These are phyloP conservation scores for Lagenorhynchus albirostris DNA, from an alignment of 2,113 vertebrate genomes.

Conservation along the genomic window DNA sequence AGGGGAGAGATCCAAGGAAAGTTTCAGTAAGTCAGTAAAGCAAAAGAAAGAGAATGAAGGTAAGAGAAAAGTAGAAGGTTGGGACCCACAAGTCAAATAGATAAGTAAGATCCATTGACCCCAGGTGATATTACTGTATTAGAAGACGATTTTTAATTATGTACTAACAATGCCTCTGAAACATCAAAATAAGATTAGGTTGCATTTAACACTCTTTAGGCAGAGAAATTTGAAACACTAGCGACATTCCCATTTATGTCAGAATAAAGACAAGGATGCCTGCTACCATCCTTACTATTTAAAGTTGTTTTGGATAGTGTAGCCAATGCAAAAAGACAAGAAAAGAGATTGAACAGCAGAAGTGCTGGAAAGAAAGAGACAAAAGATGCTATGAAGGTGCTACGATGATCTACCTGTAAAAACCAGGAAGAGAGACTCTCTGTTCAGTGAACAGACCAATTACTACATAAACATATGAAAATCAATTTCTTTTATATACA, in stretches of 20 bases:
- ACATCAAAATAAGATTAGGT: not conserved
- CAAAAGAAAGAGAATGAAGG: not conserved
- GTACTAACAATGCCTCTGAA: not conserved
- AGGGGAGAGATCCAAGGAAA: not conserved
- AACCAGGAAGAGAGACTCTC: not conserved
- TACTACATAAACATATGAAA: not conserved
- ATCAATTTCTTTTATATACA: not conserved
- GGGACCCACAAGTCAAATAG: not conserved
- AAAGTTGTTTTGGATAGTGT: not conserved
- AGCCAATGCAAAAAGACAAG: constrained; percentile 56
- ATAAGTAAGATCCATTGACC: not conserved
- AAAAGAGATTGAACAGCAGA: not conserved
- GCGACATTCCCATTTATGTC: not conserved
- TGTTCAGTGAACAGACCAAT: not conserved
- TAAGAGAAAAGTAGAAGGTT: not conserved
- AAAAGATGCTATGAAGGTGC: not conserved
- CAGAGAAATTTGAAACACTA: not conserved
- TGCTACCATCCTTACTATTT: not conserved
- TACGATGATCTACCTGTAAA: not conserved
- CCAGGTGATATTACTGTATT: not conserved
- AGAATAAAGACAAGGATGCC: not conserved
- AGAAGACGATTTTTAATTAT: not conserved
- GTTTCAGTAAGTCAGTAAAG: not conserved
- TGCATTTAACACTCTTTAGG: not conserved
- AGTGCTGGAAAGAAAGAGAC: not conserved